Percentiles rank a stretch among this genome's conserved stretches.
phyloP scores from a whole-genome alignment of 2,797 vertebrate genomes.

The Enteromius unitaeniatus region DNA sequence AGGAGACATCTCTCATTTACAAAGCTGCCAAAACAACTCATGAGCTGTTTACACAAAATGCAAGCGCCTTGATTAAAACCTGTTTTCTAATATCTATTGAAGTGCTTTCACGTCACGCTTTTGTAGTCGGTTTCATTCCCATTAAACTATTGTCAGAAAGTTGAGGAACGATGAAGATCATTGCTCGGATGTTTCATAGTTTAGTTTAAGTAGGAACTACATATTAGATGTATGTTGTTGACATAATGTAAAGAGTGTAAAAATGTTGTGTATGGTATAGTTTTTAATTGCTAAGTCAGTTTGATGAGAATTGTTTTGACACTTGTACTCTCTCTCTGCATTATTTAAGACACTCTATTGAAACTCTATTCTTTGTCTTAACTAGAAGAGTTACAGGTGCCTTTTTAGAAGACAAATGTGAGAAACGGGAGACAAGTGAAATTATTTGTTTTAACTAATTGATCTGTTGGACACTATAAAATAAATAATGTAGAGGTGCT shows the following conservation, averaged over 20 bases:
- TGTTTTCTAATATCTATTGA: neutral
- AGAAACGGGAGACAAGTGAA: neutral
- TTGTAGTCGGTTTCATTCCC: neutral
- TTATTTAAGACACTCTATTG: neutral
- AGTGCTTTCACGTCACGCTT: neutral
- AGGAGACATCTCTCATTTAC: constrained; percentile 70
- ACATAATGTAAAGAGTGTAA: neutral
- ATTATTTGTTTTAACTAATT: neutral
- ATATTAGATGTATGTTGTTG: neutral
- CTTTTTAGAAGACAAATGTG: neutral
- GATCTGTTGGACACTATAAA: neutral
- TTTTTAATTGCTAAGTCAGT: neutral
- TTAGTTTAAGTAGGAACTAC: neutral
- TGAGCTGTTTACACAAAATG: neutral
- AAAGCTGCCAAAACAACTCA: constrained; percentile 56
- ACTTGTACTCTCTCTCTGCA: neutral
- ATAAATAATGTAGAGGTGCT: neutral
- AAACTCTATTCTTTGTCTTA: neutral
- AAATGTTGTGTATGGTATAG: neutral
- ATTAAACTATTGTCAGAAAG: neutral
- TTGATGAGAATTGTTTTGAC: neutral
- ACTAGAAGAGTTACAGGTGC: neutral
- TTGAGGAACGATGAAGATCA: neutral
- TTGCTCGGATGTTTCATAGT: neutral
- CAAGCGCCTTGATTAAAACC: neutral